Evolutionary conservation across 2,797 vertebrate genomes (phyloP).

Genomic region (Pangasius mekongensis): DNA sequence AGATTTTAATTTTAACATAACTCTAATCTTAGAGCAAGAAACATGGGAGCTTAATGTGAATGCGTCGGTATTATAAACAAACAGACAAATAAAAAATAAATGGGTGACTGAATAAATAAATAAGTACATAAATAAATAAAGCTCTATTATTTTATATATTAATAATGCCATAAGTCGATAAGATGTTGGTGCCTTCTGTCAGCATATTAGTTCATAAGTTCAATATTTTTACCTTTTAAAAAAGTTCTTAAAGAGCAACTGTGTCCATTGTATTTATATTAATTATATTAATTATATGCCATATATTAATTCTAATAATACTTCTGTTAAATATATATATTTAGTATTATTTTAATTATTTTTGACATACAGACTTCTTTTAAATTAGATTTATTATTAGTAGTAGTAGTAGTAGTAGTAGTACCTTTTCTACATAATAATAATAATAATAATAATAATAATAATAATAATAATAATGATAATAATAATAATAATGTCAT

Average conservation of each 20-base stretch:
- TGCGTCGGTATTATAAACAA: background rate
- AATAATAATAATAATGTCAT: background rate
- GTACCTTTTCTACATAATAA: background rate
- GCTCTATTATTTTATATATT: background rate
- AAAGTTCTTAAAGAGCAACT: background rate
- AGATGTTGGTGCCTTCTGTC: too few relatives aligned
- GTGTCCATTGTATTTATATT: background rate
- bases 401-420: background rate
- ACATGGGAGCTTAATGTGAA: background rate
- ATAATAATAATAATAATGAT: conserved; percentile 4
- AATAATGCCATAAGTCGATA: background rate
- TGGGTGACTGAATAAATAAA: too few relatives aligned
- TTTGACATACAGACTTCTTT: background rate
- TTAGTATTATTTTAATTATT: background rate
- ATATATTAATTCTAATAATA: background rate
- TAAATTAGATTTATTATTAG: background rate
- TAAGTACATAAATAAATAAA: too few relatives aligned
- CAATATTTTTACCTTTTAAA: background rate
- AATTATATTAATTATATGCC: background rate
- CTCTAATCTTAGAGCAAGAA: background rate
- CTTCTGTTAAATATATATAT: background rate
- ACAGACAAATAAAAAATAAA: background rate
- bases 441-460: conserved; percentile 11
- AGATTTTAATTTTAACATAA: background rate
- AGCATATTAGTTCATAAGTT: background rate